Evolutionary conservation across 2,797 vertebrate genomes (phyloP), one percentile per base, ranked within the genome.

Genomic region (Coilia nasus): DNA sequence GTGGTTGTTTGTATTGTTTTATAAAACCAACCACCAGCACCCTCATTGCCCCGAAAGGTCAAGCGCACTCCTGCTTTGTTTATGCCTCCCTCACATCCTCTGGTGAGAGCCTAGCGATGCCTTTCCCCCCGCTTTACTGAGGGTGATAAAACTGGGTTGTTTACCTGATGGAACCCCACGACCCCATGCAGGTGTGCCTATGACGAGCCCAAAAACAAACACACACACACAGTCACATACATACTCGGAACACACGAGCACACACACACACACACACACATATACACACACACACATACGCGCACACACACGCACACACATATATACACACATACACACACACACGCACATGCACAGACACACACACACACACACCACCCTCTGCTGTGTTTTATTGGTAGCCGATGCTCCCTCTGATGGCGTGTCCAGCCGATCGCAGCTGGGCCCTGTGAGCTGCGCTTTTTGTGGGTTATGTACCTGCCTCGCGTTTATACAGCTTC

Each of bases 391-490:
- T 95, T 95, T 93, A 94, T 92, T 91, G 89, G 92, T 93, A 90
- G 90, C 92, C 90, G 85, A 91, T 85, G 89, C 89, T 75, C 67
- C 90, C 93, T 94, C 92, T 90, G 89, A 91, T 90, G 89, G 91
- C 83, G 90, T 86, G 90, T 94, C 91, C 91, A 94, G 91, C 90
- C 87, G 85, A 59, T 91, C 91, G 89, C 95, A 95, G 94, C 95
- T 96, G 95, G 93, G 90, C 90, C 86, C 87, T 1, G 47, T 93
- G 92, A 90, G 89, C 86, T 92, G 90, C 92, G 93, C 94, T 95
- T 95, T 95, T 93, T 80, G 90, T 90, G 67, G 28, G 67, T 15
- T 94, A 94, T 96, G 95, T 95, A 95, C 93, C 92, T 62, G 67
- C 28, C 64, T 31, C 17, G 7, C 31, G 35, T 75, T 71, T 75